Evolutionary conservation across 2,113 vertebrate species (phyloP), one percentile per base, ranked within the genome.

Genomic region (Nycticorax nycticorax): DNA sequence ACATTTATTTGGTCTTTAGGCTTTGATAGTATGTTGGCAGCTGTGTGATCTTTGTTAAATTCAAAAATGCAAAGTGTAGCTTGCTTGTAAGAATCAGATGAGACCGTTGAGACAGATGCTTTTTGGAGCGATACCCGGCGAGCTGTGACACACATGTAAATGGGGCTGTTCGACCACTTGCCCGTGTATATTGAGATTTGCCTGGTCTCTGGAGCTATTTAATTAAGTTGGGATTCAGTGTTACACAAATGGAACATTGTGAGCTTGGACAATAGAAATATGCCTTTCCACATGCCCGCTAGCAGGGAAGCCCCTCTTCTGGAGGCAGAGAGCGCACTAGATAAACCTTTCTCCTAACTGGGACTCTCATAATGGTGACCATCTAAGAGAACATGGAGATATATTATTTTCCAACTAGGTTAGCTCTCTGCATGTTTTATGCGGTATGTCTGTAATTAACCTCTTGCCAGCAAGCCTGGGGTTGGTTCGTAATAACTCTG

Each of bases 1-100:
- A 80, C 74, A 4, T 95, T 97, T 96, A 96, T 97, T 96, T 97
- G 97, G 94, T 97, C 89, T 96, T 97, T 95, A 95, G 95, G 91
- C 95, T 96, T 97, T 94, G 95, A 94, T 95, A 96, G 91, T 77
- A 57, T 82, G 84, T 94, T 96, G 96, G 96, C 97, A 98, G 96
- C 96, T 97, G 96, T 85, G 94, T 95, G 95, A 97, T 97, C 97
- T 98, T 96, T 97, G 97, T 95, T 91, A 93, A 92, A 96, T 91
- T 97, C 93, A 94, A 32, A 96, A 97, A 97, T 96, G 95, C 93
- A 91, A 96, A 97, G 92, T 78, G 95, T 80, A 75, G 89, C 94
- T 95, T 95, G 96, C 95, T 96, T 96, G 91, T 85, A 85, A 59
- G 95, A 97, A 96, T 97, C 95, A 93, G 93, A 94, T 83, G 94